Evolutionary conservation across 2,797 vertebrate genomes (phyloP).

Genomic region (Aphelocoma californica): DNA sequence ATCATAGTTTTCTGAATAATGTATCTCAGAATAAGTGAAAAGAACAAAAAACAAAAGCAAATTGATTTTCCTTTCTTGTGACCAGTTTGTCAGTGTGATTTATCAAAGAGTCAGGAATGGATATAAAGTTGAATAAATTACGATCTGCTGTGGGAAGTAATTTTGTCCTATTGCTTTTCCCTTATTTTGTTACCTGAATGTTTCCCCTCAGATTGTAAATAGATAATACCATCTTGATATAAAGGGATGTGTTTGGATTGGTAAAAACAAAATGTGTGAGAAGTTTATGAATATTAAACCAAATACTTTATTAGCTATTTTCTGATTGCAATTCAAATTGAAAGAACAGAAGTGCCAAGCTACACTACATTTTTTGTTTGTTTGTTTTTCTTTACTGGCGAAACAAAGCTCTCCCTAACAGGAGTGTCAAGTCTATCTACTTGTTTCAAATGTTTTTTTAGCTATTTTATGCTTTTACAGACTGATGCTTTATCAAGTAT

Average conservation of each 20-base stretch:
- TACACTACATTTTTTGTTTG: not conserved
- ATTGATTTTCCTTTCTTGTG: not conserved
- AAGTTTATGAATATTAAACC: not conserved
- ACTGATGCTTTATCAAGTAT: not conserved
- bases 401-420: not conserved
- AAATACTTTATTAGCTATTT: not conserved
- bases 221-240: not conserved
- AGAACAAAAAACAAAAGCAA: not conserved
- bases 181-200: not conserved
- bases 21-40: not conserved
- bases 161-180: not conserved
- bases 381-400: not conserved
- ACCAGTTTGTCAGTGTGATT: not conserved
- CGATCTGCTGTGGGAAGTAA: not conserved
- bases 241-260: not conserved
- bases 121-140: not conserved
- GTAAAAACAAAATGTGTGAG: not conserved
- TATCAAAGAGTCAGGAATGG: not conserved
- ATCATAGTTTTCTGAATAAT: not conserved
- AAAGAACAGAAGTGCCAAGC: not conserved
- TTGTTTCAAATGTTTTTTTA: not conserved
- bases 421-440: not conserved
- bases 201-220: not conserved
- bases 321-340: not conserved
- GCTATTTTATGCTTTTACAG: not conserved